A percentile compares a stretch with the other conserved stretches of the same genome.
These are phyloP conservation scores for Hyposoter didymator DNA, from an alignment of 2,888 invertebrate species.

Conservation along the genomic window DNA sequence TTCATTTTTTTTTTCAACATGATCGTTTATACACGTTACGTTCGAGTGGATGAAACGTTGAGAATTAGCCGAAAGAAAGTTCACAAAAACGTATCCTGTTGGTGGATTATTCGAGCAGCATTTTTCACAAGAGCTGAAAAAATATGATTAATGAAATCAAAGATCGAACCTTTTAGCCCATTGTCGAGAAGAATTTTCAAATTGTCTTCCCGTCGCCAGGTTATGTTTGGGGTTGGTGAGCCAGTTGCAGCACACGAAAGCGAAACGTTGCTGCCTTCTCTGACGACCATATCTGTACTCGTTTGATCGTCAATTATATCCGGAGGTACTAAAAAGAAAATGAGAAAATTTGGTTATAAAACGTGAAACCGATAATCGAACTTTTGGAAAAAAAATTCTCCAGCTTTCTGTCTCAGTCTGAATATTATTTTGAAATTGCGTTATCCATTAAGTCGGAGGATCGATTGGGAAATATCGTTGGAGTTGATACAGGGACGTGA, in stretches of 20 bases:
- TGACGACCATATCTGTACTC: conserved; percentile 93
- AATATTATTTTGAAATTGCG: not conserved
- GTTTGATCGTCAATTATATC: conserved; percentile 94
- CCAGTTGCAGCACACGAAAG: conserved; percentile 95
- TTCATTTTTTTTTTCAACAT: not conserved
- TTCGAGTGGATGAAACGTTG: not conserved
- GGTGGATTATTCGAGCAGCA: not conserved
- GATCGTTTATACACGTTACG: not conserved
- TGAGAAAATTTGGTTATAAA: not conserved
- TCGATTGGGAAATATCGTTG: not conserved
- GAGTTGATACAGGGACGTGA: not conserved
- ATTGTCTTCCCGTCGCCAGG: conserved; percentile 94
- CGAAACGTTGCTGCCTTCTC: conserved; percentile 94
- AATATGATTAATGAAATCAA: not conserved
- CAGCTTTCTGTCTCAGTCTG: no score
- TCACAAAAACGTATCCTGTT: not conserved
- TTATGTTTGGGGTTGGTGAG: conserved; percentile 92
- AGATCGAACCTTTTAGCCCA: conserved; percentile 85
- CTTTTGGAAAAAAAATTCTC: not conserved
- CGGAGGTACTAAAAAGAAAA: conserved; percentile 88
- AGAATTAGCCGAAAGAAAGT: not conserved
- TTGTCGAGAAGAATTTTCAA: conserved; percentile 89
- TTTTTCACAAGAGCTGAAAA: not conserved
- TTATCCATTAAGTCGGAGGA: not conserved
- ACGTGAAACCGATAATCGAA: not conserved